These are phyloP conservation scores for Leptopilina syphax DNA, from an alignment of 2,888 invertebrate genomes.

Conservation along the genomic window DNA sequence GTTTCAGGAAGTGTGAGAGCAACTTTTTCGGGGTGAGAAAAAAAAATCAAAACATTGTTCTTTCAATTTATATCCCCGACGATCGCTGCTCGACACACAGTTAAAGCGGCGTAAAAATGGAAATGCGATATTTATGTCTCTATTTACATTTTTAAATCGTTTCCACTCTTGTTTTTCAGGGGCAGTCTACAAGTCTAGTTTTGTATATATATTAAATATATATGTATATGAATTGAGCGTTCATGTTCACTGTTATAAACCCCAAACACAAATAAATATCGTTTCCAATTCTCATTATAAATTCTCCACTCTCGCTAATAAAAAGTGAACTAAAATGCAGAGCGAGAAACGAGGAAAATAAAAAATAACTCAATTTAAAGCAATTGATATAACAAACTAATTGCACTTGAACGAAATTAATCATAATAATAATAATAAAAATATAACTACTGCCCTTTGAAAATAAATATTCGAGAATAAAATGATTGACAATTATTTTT, in stretches of 20 bases:
- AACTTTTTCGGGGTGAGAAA: conserved; percentile 17
- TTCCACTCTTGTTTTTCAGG: conserved; percentile 46
- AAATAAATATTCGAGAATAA: too few species aligned
- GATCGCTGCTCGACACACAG: conserved; percentile 45
- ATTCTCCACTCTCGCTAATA: neutral
- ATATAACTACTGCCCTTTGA: too few species aligned
- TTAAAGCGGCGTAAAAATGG: conserved; percentile 54
- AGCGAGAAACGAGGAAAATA: neutral
- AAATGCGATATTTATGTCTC: conserved; percentile 68
- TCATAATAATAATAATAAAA: too few species aligned
- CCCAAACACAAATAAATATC: neutral
- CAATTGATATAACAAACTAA: too few species aligned
- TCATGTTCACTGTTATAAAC: neutral
- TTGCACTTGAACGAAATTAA: too few species aligned
- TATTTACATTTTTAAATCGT: conserved; percentile 68
- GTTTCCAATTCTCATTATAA: conserved; percentile 42
- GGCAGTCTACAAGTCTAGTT: conserved; percentile 33
- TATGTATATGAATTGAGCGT: conserved; percentile 48
- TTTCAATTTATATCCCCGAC: conserved; percentile 33
- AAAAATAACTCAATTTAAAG: neutral
- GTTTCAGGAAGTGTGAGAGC: conserved; percentile 22
- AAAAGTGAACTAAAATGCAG: neutral
- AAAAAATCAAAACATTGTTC: conserved; percentile 36
- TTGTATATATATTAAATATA: too few species aligned
- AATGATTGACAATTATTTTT: too few species aligned